Conservation (phyloP, 2,113 vertebrate species). For the Corythaixoides concolor region DNA sequence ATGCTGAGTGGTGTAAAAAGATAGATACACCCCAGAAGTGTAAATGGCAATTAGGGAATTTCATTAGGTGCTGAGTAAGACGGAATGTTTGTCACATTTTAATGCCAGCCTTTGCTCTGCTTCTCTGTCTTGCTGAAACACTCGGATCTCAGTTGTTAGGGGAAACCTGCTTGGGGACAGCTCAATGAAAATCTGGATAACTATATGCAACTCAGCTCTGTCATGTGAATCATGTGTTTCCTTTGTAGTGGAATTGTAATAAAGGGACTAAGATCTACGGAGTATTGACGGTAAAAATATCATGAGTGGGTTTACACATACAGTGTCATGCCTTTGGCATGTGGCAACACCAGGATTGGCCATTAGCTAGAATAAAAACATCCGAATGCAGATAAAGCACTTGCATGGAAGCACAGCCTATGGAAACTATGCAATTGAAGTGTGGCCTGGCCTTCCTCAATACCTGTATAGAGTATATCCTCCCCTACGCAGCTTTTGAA, state of each 20-base stretch:
- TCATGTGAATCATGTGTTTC: fast-evolving
- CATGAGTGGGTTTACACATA: neutral
- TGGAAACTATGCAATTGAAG: neutral
- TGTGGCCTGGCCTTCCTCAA: neutral
- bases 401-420: neutral
- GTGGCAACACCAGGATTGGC: neutral
- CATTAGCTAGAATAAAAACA: neutral
- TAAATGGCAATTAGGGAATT: constrained; percentile 59
- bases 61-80: constrained; percentile 50
- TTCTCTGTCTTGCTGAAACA: neutral
- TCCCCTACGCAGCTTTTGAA: neutral
- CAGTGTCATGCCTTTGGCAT: neutral
- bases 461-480: too few relatives aligned
- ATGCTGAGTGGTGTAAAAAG: neutral
- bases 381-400: fast-evolving
- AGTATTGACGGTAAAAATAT: neutral
- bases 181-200: neutral
- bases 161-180: neutral
- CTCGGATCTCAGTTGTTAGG: neutral
- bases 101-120: neutral
- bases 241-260: neutral
- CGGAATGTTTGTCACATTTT: neutral
- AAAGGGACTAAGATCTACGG: neutral
- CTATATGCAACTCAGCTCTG: neutral
- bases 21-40: constrained; percentile 7